phyloP scores from a whole-genome alignment of 1,140 invertebrate species.

The Gryon sp. region DNA sequence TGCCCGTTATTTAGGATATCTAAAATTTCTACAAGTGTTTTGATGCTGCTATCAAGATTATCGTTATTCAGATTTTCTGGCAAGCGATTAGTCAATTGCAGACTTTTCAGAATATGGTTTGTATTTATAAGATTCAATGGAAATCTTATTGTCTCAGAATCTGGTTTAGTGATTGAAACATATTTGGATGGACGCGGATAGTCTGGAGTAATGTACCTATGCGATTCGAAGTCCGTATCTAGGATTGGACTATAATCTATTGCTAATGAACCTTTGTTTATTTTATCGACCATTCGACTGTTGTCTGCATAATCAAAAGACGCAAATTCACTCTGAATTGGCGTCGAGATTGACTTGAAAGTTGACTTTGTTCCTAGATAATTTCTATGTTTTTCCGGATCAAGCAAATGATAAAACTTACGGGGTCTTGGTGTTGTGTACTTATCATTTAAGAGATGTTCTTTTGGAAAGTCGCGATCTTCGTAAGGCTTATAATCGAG shows the following conservation, averaged over 20 bases:
- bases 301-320: slow-evolving; percentile 61
- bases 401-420: slow-evolving; percentile 46
- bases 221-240: slow-evolving; percentile 66
- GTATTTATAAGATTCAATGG: slow-evolving; percentile 37
- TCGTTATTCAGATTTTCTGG: slow-evolving; percentile 86
- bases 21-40: slow-evolving; percentile 86
- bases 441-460: slow-evolving; percentile 32
- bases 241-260: slow-evolving; percentile 52
- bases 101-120: slow-evolving; percentile 78
- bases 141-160: not conserved
- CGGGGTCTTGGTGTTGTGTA: slow-evolving; percentile 62
- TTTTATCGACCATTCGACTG: slow-evolving; percentile 23
- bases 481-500: slow-evolving; percentile 28
- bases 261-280: slow-evolving; percentile 3
- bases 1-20: slow-evolving; percentile 81
- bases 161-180: slow-evolving; percentile 24
- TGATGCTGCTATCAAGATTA: slow-evolving; percentile 88
- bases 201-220: slow-evolving; percentile 61
- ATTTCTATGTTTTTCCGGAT: slow-evolving; percentile 43
- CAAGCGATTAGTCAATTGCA: slow-evolving; percentile 86
- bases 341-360: slow-evolving; percentile 26
- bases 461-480: not conserved
- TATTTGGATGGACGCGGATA: slow-evolving; percentile 44
- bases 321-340: slow-evolving; percentile 60
- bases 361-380: slow-evolving; percentile 53